Base-by-base conservation (phyloP, 2,888 invertebrate genomes). In the Netelia inedita region DNA sequence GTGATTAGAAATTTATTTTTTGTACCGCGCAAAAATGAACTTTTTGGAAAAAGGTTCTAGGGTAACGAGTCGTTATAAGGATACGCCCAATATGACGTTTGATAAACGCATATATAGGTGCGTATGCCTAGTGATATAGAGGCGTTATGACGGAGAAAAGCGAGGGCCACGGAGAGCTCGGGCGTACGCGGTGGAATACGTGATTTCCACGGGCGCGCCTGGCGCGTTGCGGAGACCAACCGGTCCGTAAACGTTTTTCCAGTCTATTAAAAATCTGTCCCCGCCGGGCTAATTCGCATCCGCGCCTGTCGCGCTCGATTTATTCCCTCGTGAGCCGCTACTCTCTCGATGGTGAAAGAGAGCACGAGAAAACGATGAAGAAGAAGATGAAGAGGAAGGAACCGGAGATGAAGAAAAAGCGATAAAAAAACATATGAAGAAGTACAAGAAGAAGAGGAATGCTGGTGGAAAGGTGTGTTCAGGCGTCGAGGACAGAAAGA, bases 251-350 rank as follows among this genome's bases (percentile, higher is more conserved):
- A 88, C 85, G 86, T 88, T 88, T 87, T 88, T 88, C 86, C 87
- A 79, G 86, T 85, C 86, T 85, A 88, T 88, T 88, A 87, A 88
- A 88, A 87, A 86, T 86, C 79, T 82, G 81, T 85, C 86, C 87
- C 86, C 87, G 83, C 82, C 86, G 87, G 87, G 87, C 87, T 87
- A 87, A 87, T 87, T 87, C 87, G 85, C 85, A 86, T 87, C 85
- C 87, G 85, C 84, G 87, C 86, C 85, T 87, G 87, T 86, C 87
- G 85, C 85, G 79, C 87, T 86, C 87, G 86, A 87, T 87, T 87
- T 87, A 87, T 87, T 87, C 85, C 79, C 87, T 79, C 83, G 72
- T 71, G 83, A 87, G 85, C 79, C 66, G 72, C 73, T 73, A 78
- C 79, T 75, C 79, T 75, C 79, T 72, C 79, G 71, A 76, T 81